Conservation (phyloP, 2,888 invertebrate genomes). For the Gibbula magus region DNA sequence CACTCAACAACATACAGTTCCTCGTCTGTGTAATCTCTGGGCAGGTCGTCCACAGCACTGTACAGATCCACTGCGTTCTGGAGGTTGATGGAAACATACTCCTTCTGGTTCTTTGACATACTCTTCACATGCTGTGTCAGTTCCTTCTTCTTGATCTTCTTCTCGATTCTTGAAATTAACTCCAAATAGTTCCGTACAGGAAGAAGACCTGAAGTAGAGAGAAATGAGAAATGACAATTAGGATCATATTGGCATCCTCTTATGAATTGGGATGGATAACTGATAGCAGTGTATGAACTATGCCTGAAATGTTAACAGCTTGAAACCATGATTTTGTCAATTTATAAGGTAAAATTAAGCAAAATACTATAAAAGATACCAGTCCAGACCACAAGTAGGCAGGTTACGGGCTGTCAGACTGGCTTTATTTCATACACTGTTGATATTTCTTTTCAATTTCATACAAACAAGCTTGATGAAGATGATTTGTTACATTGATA, state of each 20-base stretch:
- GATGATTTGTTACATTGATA: too few species aligned
- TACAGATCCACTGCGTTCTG: conserved; percentile 19
- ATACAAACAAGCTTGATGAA: too few species aligned
- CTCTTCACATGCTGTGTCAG: not conserved
- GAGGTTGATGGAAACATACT: conserved; percentile 11
- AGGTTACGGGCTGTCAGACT: too few species aligned
- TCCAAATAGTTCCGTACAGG: not conserved
- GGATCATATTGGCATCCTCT: not conserved
- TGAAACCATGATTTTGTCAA: too few species aligned
- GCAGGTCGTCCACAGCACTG: not conserved
- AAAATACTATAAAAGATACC: too few species aligned
- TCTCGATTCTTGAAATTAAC: not conserved
- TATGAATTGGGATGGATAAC: not conserved
- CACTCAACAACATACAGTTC: conserved; percentile 29
- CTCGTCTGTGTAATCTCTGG: conserved; percentile 5
- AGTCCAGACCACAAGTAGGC: too few species aligned
- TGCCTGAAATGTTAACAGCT: too few species aligned
- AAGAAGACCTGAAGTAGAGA: not conserved
- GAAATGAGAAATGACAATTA: not conserved
- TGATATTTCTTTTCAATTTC: too few species aligned
- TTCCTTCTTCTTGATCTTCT: not conserved
- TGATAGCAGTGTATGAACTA: too few species aligned
- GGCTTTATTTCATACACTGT: too few species aligned
- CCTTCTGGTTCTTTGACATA: not conserved
- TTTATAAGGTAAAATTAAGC: too few species aligned